A percentile compares a stretch with the other conserved stretches of the same genome.
These are phyloP conservation scores for Hemitrygon akajei DNA, from an alignment of 2,797 vertebrate genomes.

Conservation along the genomic window DNA sequence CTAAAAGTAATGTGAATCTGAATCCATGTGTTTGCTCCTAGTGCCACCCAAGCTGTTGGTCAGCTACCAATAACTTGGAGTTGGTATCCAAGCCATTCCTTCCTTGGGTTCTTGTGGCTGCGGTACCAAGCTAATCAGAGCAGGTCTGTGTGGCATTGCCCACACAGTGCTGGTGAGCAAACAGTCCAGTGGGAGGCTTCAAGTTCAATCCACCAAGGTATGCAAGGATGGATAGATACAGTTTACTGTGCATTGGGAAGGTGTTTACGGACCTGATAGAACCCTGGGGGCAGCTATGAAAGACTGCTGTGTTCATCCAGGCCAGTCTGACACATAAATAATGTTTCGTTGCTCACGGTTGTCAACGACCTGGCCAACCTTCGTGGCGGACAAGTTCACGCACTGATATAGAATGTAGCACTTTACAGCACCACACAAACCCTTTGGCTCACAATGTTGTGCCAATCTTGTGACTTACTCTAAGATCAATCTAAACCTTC, in stretches of 20 bases:
- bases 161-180: no score
- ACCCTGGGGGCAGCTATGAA: neutral
- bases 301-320: neutral
- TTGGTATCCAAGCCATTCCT: neutral
- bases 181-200: neutral
- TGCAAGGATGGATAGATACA: neutral
- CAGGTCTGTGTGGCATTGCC: neutral
- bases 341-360: neutral
- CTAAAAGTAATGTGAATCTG: no score
- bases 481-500: no score
- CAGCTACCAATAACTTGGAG: no score
- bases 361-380: neutral
- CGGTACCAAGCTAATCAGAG: neutral
- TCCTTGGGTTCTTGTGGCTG: neutral
- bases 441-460: no score
- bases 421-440: no score
- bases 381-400: no score
- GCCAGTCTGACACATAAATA: neutral
- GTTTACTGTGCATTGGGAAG: neutral
- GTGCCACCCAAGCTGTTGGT: neutral
- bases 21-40: neutral
- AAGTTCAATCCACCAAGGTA: neutral
- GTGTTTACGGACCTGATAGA: neutral
- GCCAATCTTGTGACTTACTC: no score
- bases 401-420: no score